Conservation (phyloP, 1,140 invertebrate species). For the Druon quercuslanigerum region DNA sequence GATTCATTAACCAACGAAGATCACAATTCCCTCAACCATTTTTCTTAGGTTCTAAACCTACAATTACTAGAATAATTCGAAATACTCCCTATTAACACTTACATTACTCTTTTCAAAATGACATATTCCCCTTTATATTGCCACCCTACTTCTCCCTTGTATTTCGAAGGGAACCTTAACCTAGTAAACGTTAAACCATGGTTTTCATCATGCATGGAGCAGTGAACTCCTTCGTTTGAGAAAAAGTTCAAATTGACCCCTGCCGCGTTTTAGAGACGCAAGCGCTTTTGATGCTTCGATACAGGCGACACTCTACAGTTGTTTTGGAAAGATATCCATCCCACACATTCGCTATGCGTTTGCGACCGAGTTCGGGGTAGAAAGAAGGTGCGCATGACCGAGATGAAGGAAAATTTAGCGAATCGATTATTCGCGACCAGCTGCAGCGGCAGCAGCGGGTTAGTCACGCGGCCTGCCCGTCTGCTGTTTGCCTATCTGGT, state of each 20-base stretch:
- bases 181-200: slow-evolving; percentile 23
- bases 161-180: slow-evolving; percentile 11
- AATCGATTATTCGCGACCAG: slow-evolving; percentile 70
- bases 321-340: slow-evolving; percentile 28
- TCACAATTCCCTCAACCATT: too few species aligned
- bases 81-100: too few species aligned
- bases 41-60: too few species aligned
- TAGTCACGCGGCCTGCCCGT: slow-evolving; percentile 65
- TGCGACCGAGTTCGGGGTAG: slow-evolving; percentile 45
- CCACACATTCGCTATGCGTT: slow-evolving; percentile 43
- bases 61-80: too few species aligned
- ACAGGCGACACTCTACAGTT: slow-evolving; percentile 17
- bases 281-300: slow-evolving; percentile 7
- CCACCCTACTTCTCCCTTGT: too few species aligned
- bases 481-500: slow-evolving; percentile 46
- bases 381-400: slow-evolving; percentile 62
- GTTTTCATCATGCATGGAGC: slow-evolving; percentile 21
- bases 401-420: slow-evolving; percentile 62
- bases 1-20: too few species aligned
- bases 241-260: slow-evolving; percentile 28
- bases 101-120: too few species aligned
- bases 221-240: slow-evolving; percentile 14
- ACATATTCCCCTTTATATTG: too few species aligned
- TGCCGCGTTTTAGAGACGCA: slow-evolving; percentile 40
- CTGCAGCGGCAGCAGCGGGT: slow-evolving; percentile 58